These are phyloP conservation scores for Heliothis subflexa DNA, from an alignment of 1,140 invertebrate species.

Conservation along the genomic window DNA sequence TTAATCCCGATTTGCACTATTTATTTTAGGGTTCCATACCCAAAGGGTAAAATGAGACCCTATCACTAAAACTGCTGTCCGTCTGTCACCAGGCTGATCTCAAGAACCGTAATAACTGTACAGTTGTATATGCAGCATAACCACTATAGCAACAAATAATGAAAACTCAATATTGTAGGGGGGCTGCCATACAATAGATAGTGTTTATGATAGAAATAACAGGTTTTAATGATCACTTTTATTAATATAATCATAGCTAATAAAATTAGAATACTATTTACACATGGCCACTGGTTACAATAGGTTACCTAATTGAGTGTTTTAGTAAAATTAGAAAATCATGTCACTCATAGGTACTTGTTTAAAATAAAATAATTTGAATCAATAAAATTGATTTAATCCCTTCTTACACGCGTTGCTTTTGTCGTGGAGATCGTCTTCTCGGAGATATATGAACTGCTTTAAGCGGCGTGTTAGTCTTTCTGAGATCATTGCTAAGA, in stretches of 20 bases:
- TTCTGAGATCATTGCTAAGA: slow-evolving; percentile 61
- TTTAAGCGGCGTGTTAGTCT: slow-evolving; percentile 73
- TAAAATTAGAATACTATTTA: slow-evolving; percentile 60
- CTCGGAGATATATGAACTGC: slow-evolving; percentile 78
- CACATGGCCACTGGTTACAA: slow-evolving; percentile 60
- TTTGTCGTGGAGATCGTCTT: slow-evolving; percentile 76
- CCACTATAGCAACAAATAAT: no score
- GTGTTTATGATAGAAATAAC: slow-evolving; percentile 6
- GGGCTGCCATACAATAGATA: no score
- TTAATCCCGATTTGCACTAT: no score
- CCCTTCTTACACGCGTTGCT: slow-evolving; percentile 57
- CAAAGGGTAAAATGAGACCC: no score
- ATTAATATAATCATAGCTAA: slow-evolving; percentile 47
- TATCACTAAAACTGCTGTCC: no score
- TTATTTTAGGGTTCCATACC: no score
- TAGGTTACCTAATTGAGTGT: slow-evolving; percentile 38
- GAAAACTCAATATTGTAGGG: no score
- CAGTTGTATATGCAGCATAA: no score
- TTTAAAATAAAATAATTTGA: slow-evolving; percentile 2
- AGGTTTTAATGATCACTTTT: slow-evolving; percentile 2
- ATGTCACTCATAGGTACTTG: slow-evolving; percentile 39
- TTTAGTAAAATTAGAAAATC: slow-evolving; percentile 32
- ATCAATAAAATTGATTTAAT: slow-evolving; percentile 28
- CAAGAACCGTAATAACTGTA: no score
- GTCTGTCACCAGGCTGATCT: no score